phyloP scores from a whole-genome alignment of 2,888 invertebrate genomes.

The Pycnomerus fuliginosus region DNA sequence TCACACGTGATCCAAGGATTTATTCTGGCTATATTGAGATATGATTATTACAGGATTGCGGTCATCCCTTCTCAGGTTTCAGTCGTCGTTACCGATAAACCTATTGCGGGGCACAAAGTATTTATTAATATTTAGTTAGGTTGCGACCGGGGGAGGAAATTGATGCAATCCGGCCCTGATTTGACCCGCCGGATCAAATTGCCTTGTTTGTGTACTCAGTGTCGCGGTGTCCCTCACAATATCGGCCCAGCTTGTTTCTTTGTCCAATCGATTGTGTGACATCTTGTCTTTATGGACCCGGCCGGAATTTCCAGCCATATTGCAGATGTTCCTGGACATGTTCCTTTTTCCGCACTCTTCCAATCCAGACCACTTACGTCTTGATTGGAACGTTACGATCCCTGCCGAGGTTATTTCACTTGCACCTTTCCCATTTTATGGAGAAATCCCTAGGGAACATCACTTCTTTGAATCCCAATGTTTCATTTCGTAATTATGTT shows the following conservation, averaged over 20 bases:
- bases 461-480: conserved; percentile 5
- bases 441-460: conserved; percentile 29
- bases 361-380: conserved; percentile 28
- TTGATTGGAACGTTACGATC: conserved; percentile 37
- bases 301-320: conserved; percentile 44
- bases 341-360: conserved; percentile 29
- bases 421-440: too few relatives aligned
- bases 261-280: conserved; percentile 52
- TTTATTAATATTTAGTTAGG: too few relatives aligned
- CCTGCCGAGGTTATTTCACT: too few relatives aligned
- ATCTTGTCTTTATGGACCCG: conserved; percentile 51
- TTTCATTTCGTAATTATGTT: conserved; percentile 23
- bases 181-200: conserved; percentile 34
- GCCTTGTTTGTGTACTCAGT: conserved; percentile 47
- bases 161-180: conserved; percentile 29
- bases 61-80: too few relatives aligned
- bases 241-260: conserved; percentile 48
- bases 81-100: too few relatives aligned
- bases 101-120: too few relatives aligned
- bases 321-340: conserved; percentile 35
- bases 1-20: too few relatives aligned
- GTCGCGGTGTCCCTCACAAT: conserved; percentile 45
- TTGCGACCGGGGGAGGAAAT: too few relatives aligned
- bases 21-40: too few relatives aligned
- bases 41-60: too few relatives aligned